A percentile compares a stretch with the other conserved stretches of the same genome.
These are phyloP conservation scores for Panagrolaimus sp. DNA, from an alignment of 1,140 invertebrate genomes.

Conservation along the genomic window DNA sequence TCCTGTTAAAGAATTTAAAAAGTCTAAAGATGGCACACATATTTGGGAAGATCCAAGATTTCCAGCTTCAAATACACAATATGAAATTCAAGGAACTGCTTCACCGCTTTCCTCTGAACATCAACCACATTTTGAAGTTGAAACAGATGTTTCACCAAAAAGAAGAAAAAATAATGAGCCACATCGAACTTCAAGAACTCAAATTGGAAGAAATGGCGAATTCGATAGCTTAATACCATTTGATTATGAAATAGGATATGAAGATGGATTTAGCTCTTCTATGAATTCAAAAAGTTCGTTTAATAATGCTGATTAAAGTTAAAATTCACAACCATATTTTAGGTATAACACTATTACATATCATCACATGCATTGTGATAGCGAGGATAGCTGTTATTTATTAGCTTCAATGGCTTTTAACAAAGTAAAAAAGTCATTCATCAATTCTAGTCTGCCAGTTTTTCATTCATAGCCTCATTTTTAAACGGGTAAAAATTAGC, in stretches of 20 bases:
- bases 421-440: no score
- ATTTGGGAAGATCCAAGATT: background rate
- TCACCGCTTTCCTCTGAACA: slow-evolving; percentile 5
- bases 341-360: no score
- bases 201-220: background rate
- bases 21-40: no score
- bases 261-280: background rate
- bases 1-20: background rate
- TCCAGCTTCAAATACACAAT: background rate
- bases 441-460: no score
- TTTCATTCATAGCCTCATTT: no score
- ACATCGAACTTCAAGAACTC: background rate
- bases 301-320: no score
- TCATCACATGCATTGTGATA: no score
- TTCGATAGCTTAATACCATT: background rate
- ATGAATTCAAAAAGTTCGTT: background rate
- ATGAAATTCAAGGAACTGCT: slow-evolving; percentile 7
- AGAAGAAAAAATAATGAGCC: slow-evolving; percentile 3
- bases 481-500: no score
- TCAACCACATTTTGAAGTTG: background rate
- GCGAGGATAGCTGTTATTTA: no score
- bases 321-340: no score
- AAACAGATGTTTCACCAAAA: background rate
- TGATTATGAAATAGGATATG: slow-evolving; percentile 11
- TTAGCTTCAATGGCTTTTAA: no score